Conservation (phyloP, 2,113 vertebrate species). For the Amazona guildingii region DNA sequence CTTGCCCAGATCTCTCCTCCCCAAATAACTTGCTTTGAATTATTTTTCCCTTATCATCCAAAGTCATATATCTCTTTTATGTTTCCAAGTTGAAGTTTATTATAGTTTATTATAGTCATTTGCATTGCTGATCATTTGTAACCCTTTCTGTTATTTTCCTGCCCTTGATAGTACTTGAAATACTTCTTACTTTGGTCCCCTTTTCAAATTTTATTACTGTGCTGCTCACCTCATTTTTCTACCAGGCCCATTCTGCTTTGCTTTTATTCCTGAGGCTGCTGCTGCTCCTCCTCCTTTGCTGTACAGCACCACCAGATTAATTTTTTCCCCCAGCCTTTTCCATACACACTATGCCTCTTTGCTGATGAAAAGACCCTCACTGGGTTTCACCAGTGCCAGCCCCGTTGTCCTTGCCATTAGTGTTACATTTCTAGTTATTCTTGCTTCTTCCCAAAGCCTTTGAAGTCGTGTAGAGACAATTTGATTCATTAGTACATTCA, state of each 20-base stretch:
- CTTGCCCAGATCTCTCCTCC: background rate
- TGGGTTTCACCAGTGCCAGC: background rate
- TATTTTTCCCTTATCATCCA: constrained; percentile 5
- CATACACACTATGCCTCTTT: fast-evolving
- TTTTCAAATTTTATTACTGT: background rate
- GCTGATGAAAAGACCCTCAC: background rate
- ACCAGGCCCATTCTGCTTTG: background rate
- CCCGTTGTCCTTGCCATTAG: constrained; percentile 28
- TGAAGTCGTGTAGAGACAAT: constrained; percentile 52
- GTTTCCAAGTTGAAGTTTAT: constrained; percentile 28
- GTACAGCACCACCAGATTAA: background rate
- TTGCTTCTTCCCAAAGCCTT: constrained; percentile 39
- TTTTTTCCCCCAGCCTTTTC: background rate
- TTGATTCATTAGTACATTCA: constrained; percentile 48
- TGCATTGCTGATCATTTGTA: background rate
- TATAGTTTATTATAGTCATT: background rate
- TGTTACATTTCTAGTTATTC: constrained; percentile 63
- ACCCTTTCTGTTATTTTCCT: constrained; percentile 6
- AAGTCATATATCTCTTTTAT: constrained; percentile 33
- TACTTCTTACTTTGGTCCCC: background rate
- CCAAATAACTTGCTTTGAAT: background rate
- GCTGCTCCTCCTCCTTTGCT: background rate
- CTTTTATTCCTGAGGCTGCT: background rate
- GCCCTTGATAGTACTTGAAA: background rate
- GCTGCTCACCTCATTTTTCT: background rate